Evolutionary conservation across 2,113 vertebrate genomes (phyloP), one percentile per base, ranked within the genome.

Genomic region (Sinocyclocheilus anophthalmus): DNA sequence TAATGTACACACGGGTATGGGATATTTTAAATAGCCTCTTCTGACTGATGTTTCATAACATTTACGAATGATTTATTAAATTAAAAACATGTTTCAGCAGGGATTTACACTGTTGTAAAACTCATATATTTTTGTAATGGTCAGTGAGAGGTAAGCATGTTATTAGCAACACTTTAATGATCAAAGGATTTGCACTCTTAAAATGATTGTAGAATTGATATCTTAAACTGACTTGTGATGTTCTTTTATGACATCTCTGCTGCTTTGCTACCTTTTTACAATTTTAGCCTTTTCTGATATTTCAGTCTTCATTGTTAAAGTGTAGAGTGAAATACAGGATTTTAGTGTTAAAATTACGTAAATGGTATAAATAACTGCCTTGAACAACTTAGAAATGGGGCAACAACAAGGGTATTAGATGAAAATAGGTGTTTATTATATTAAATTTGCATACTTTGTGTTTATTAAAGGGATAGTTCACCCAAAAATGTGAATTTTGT

Each of bases 221-320:
- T 65, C 3, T 16, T 81, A 1, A 81, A 61, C 33, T 9, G 12
- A 24, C 22, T 13, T 9, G 20, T 13, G 39, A 45, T 73, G 70
- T 5, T 63, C 5, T n/a, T 61, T 48, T 11, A 30, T 65, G 39
- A 65, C 37, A 65, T 30, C 37, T 81, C 13, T 81, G 59, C 79
- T 81, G 79, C 79, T 81, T 81, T 81, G 57, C 57, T 76, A 53
- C 75, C 75, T 79, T 80, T 63, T 57, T 42, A 42, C 77, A 61
- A 22, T 6, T 33, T 48, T 2, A 48, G 45, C 45, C 45, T 48
- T 53, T 14, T 48, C 45, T 12, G 45, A 12, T 48, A 48, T 48
- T 48, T 11, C 45, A 48, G 45, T 48, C 45, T 48, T 12, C 45
- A 12, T 48, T 48, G 11, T 48, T 48, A 48, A 48, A 48, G 45